phyloP scores from a whole-genome alignment of 2,888 invertebrate genomes.

The Synergus laeviventris region DNA sequence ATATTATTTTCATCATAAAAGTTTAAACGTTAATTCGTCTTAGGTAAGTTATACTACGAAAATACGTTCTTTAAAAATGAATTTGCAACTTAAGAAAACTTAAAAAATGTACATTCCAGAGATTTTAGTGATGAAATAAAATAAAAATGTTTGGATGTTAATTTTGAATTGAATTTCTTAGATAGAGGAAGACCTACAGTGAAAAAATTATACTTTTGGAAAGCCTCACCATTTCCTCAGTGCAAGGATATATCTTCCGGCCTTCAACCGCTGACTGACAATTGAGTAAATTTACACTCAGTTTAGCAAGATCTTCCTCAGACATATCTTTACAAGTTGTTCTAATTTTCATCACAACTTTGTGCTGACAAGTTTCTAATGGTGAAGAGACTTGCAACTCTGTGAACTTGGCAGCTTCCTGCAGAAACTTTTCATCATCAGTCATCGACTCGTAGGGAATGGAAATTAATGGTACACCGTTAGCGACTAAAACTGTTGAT shows the following conservation, averaged over 20 bases:
- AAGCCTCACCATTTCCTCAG: slow-evolving; percentile 78
- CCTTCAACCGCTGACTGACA: slow-evolving; percentile 82
- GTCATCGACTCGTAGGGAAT: slow-evolving; percentile 73
- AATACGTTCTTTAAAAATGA: neutral
- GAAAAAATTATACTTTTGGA: slow-evolving; percentile 25
- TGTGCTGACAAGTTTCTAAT: slow-evolving; percentile 81
- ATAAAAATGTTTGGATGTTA: neutral
- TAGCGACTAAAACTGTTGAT: slow-evolving; percentile 57
- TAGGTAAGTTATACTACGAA: neutral
- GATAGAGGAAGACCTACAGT: neutral
- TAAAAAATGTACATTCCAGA: neutral
- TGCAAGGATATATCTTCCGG: slow-evolving; percentile 79
- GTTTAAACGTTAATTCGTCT: neutral
- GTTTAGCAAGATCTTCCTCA: slow-evolving; percentile 82
- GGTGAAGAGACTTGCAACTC: slow-evolving; percentile 79
- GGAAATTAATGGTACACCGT: slow-evolving; percentile 67
- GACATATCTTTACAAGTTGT: slow-evolving; percentile 79
- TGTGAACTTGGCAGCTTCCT: slow-evolving; percentile 79
- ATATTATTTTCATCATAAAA: neutral
- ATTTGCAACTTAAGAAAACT: neutral
- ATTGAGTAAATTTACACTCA: slow-evolving; percentile 82
- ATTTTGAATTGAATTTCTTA: neutral
- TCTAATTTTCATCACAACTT: slow-evolving; percentile 81
- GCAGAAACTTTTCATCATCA: slow-evolving; percentile 81
- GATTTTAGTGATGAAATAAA: neutral